These are phyloP conservation scores for Lomographa bimaculata DNA, from an alignment of 2,888 invertebrate species.

Conservation along the genomic window DNA sequence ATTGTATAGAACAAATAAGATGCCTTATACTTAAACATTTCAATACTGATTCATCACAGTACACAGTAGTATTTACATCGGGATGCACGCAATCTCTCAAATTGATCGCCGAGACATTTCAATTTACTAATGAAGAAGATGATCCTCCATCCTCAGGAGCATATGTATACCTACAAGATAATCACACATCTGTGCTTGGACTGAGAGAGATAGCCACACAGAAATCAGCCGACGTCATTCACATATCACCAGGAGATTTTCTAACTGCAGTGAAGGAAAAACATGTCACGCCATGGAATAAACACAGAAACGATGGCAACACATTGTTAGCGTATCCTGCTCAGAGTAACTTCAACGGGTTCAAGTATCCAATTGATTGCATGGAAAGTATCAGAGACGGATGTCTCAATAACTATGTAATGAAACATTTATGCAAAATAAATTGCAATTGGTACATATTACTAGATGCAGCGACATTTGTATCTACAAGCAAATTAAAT, in stretches of 20 bases:
- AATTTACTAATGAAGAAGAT: slow-evolving; percentile 69
- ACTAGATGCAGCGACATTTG: slow-evolving; percentile 94
- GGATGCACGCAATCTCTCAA: slow-evolving; percentile 96
- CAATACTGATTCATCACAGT: slow-evolving; percentile 90
- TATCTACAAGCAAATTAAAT: slow-evolving; percentile 90
- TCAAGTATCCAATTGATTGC: slow-evolving; percentile 92
- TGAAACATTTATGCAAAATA: slow-evolving; percentile 59
- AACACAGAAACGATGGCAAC: slow-evolving; percentile 53
- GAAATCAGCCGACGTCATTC: slow-evolving; percentile 80
- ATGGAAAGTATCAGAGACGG: slow-evolving; percentile 86
- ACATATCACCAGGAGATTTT: slow-evolving; percentile 84
- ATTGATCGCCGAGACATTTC: slow-evolving; percentile 91
- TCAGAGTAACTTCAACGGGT: slow-evolving; percentile 97
- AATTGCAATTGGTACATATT: slow-evolving; percentile 88
- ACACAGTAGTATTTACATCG: slow-evolving; percentile 96
- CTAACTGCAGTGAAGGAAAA: slow-evolving; percentile 55
- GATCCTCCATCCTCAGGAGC: slow-evolving; percentile 73
- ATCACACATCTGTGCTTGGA: slow-evolving; percentile 97
- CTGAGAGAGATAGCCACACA: slow-evolving; percentile 89
- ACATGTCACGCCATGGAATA: slow-evolving; percentile 34
- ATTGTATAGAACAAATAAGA: slow-evolving; percentile 93
- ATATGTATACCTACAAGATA: slow-evolving; percentile 93
- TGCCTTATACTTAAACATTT: slow-evolving; percentile 93
- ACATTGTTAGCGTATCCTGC: slow-evolving; percentile 93
- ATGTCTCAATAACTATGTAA: slow-evolving; percentile 66